Evolutionary conservation across 2,797 vertebrate genomes (phyloP).

Genomic region (Neoniphon sammara): DNA sequence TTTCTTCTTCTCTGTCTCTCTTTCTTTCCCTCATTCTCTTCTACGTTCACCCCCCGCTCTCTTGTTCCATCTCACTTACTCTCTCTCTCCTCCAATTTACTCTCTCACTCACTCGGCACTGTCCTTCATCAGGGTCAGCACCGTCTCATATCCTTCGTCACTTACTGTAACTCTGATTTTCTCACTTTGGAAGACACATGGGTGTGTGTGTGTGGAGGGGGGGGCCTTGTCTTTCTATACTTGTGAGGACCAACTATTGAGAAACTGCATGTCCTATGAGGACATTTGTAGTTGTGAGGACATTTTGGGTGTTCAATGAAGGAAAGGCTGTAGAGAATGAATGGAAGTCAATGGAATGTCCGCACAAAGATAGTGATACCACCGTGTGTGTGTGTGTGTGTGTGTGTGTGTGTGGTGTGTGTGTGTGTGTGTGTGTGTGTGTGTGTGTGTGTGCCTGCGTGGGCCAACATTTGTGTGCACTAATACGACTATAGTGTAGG

Average conservation of each 20-base stretch:
- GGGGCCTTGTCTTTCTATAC: too few species aligned
- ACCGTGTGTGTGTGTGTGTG: background rate
- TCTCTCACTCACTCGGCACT: constrained; percentile 36
- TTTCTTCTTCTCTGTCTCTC: background rate
- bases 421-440: constrained; percentile 3
- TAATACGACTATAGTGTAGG: background rate
- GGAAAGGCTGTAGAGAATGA: too few species aligned
- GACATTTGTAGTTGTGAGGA: too few species aligned
- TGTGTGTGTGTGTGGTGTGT: background rate
- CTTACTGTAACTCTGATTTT: background rate
- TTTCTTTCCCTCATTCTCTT: constrained; percentile 19
- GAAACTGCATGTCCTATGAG: too few species aligned
- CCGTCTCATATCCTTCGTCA: constrained; percentile 16
- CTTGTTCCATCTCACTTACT: constrained; percentile 43
- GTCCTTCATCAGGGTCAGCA: constrained; percentile 55
- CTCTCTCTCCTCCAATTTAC: constrained; percentile 16
- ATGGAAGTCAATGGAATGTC: too few species aligned
- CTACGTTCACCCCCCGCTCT: constrained; percentile 27
- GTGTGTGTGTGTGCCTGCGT: background rate
- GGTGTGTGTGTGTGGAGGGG: background rate
- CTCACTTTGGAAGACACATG: too few species aligned
- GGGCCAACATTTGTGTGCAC: background rate
- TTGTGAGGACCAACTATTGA: too few species aligned
- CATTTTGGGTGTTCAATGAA: too few species aligned
- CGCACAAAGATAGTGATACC: too few species aligned